These are phyloP conservation scores for Archivesica marissinica DNA, from an alignment of 1,140 invertebrate genomes.

Conservation along the genomic window DNA sequence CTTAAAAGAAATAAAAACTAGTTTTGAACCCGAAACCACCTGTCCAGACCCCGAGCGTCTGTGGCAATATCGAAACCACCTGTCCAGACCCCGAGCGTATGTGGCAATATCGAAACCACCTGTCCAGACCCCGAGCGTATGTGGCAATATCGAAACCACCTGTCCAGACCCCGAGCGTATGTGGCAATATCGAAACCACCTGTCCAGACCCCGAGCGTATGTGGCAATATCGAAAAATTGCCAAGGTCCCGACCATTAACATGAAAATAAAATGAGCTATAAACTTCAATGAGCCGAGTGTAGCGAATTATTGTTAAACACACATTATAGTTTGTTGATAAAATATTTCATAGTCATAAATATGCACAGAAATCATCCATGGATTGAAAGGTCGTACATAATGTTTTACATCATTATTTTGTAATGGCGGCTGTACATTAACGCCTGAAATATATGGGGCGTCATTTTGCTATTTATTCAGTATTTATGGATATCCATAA, in stretches of 20 bases:
- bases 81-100: too few relatives aligned
- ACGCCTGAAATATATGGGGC: background rate
- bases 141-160: too few relatives aligned
- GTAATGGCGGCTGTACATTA: background rate
- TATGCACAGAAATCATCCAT: background rate
- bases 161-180: too few relatives aligned
- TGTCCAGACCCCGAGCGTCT: too few relatives aligned
- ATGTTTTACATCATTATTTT: background rate
- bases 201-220: too few relatives aligned
- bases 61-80: too few relatives aligned
- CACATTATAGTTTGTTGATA: background rate
- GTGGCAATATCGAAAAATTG: background rate
- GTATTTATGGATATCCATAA: background rate
- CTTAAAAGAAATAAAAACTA: too few relatives aligned
- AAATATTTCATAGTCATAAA: background rate
- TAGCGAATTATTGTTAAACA: background rate
- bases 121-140: too few relatives aligned
- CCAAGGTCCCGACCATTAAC: conserved; percentile 4
- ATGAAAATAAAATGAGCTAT: background rate
- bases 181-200: too few relatives aligned
- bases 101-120: too few relatives aligned
- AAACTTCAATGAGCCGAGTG: background rate
- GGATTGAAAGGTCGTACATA: background rate
- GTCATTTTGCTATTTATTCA: background rate
- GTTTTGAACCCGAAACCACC: too few relatives aligned